Evolutionary conservation across 2,888 invertebrate species (phyloP).

Genomic region (Chorisops tibialis): DNA sequence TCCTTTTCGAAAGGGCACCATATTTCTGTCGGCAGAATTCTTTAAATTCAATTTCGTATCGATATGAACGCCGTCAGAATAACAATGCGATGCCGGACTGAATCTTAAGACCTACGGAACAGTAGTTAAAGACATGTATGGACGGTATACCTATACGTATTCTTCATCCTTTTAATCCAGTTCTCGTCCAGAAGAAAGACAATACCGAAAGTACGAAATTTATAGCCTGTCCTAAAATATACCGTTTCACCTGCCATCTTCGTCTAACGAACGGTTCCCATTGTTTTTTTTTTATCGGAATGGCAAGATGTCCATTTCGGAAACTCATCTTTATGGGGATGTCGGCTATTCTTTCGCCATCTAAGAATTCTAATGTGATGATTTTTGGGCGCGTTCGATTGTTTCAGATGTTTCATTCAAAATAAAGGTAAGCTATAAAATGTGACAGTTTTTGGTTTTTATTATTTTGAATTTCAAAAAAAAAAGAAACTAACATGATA

Average conservation of each 20-base stretch:
- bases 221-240: slow-evolving; percentile 30
- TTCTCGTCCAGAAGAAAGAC: slow-evolving; percentile 22
- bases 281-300: slow-evolving; percentile 13
- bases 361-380: too few species aligned
- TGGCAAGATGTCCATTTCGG: too few species aligned
- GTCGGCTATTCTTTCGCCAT: too few species aligned
- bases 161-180: slow-evolving; percentile 21
- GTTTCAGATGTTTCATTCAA: too few species aligned
- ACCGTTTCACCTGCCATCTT: slow-evolving; percentile 32
- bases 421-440: too few species aligned
- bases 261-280: slow-evolving; percentile 23
- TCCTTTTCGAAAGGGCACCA: slow-evolving; percentile 11
- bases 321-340: too few species aligned
- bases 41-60: slow-evolving; percentile 30
- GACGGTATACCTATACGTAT: background rate
- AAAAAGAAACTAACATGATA: too few species aligned
- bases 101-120: slow-evolving; percentile 13
- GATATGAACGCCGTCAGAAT: slow-evolving; percentile 28
- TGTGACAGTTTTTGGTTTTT: too few species aligned
- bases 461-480: too few species aligned
- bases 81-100: slow-evolving; percentile 30
- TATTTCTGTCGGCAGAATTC: slow-evolving; percentile 23
- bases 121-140: slow-evolving; percentile 8
- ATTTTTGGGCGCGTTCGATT: too few species aligned
- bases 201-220: slow-evolving; percentile 32